A percentile compares a stretch with the other conserved stretches of the same genome.
phyloP scores from a whole-genome alignment of 2,113 vertebrate genomes.

The Corapipo altera region DNA sequence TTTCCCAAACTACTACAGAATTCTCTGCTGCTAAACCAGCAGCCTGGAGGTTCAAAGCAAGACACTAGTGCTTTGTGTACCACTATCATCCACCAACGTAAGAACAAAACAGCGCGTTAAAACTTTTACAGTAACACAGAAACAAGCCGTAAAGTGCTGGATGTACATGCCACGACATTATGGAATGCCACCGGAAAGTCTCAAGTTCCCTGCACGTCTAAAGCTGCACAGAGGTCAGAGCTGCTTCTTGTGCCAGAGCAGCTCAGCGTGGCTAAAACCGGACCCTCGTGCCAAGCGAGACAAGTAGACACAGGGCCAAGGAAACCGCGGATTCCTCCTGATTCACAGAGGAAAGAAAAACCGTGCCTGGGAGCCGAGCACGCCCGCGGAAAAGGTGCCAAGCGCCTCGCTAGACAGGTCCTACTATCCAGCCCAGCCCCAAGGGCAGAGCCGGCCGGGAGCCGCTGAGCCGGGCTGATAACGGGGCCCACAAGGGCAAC shows the following conservation, averaged over 20 bases:
- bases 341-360: not conserved
- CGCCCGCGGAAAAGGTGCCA: not conserved
- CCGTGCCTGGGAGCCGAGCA: not conserved
- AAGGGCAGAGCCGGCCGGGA: constrained; percentile 5
- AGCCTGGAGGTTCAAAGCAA: not conserved
- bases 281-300: not conserved
- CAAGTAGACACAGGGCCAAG: not conserved
- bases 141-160: not conserved
- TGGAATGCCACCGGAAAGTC: rapidly evolving
- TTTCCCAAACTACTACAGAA: not conserved
- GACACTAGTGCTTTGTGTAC: not conserved
- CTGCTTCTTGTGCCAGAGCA: not conserved
- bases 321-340: not conserved
- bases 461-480: constrained; percentile 28
- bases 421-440: constrained; percentile 1
- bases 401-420: not conserved
- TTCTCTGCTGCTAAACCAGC: not conserved
- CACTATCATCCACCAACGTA: rapidly evolving
- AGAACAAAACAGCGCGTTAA: not conserved
- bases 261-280: not conserved
- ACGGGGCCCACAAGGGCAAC: not conserved
- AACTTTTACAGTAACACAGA: not conserved
- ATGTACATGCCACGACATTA: too few species aligned
- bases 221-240: not conserved
- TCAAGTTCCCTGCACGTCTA: not conserved